Base-by-base conservation (phyloP, 1,140 invertebrate genomes). In the Lethrus apterus region DNA sequence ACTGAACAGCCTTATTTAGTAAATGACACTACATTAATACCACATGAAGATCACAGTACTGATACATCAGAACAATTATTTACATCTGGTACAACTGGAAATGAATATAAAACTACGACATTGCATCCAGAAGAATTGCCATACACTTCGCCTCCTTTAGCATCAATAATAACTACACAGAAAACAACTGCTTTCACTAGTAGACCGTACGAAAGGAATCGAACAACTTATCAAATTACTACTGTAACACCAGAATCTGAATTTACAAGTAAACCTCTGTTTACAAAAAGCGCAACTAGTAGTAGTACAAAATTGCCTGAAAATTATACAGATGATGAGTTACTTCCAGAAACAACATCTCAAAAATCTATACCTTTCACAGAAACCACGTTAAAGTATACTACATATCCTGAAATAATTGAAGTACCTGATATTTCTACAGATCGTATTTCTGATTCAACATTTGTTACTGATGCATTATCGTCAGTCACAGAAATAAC, bases 21-120 rank as follows among this genome's bases (percentile, higher is more conserved):
- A 33, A 38, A 21, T 40, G 33, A 29, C 23, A 24, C 33, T 10
- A 46, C 33, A 9, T 15, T 19, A 10, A 19, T 5, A n/a, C n/a
- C 18, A 17, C 24, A 42, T 17, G 40, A 20, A 42, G 14, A 24
- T 26, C 24, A 42, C 40, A 13, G 24, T 18, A 9, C 20, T 21
- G 18, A 38, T 38, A 21, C 19, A 38, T 21, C 24, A 38, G 13
- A 34, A 20, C 33, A 31, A 42, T 54, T 54, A 45, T 56, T 58
- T 57, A 63, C 58, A 50, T 55, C 52, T 54, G 59, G 38, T 46
- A 34, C 50, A 35, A 11, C 18, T 46, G 44, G 17, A 50, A 49
- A n/a, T n/a, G n/a, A n/a, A n/a, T n/a, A 41, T 19, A 33, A 45
- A 38, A 29, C 40, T 17, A 11, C 21, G 17, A 7, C 21, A 41